A percentile compares a stretch with the other conserved stretches of the same genome.
Conservation (phyloP, 2,797 vertebrate genomes). For the Phalanger gymnotis region DNA sequence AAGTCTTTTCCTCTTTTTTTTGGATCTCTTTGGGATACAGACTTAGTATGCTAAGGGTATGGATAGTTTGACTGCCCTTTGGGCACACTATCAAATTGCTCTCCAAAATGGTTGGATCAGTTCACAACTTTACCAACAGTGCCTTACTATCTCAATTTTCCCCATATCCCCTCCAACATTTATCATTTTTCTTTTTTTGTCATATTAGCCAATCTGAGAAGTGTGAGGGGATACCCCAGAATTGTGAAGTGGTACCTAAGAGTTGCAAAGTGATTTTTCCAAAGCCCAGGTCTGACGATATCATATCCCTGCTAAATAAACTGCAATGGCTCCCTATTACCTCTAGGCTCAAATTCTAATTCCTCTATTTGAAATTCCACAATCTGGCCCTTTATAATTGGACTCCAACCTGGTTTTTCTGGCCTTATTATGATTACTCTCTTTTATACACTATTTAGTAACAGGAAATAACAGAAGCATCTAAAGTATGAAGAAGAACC, state of each 20-base stretch:
- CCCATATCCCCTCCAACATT: not conserved
- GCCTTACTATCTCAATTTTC: not conserved
- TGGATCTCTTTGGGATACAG: not conserved
- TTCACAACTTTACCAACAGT: not conserved
- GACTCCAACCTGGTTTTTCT: not conserved
- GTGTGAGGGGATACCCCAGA: not conserved
- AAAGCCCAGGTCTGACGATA: not conserved
- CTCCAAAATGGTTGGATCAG: not conserved
- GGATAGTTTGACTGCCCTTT: not conserved
- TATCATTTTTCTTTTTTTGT: not conserved
- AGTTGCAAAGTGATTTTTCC: not conserved
- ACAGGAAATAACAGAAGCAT: not conserved
- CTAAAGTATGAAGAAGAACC: too few species aligned
- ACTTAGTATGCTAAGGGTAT: not conserved
- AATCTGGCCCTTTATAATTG: not conserved
- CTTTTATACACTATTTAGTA: not conserved
- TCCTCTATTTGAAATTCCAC: not conserved
- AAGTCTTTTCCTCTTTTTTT: not conserved
- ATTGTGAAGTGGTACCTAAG: not conserved
- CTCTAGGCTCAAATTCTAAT: not conserved
- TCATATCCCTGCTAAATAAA: not conserved
- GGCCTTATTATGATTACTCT: not conserved
- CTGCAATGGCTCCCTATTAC: not conserved
- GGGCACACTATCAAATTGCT: not conserved
- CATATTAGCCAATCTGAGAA: not conserved